A percentile compares a stretch with the other conserved stretches of the same genome.
Evolutionary conservation across 2,113 vertebrate species (phyloP).

Genomic region (Peromyscus californicus): DNA sequence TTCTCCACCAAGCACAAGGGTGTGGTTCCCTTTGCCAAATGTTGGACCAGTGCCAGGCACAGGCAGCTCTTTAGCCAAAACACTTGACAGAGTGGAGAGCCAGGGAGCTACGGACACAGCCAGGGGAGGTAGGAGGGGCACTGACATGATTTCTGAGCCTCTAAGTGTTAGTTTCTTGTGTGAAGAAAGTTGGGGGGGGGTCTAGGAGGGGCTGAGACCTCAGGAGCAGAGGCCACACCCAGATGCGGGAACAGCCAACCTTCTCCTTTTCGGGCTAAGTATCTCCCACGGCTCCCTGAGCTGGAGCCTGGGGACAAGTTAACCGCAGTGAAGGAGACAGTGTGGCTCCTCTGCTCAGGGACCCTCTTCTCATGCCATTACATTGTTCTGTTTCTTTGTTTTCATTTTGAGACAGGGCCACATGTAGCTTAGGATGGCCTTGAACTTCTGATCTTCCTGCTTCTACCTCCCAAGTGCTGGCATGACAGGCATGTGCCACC

Average conservation of each 20-base stretch:
- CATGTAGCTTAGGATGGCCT: not conserved
- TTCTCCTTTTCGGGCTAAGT: not conserved
- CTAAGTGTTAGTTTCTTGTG: too few relatives aligned
- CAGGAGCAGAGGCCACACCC: not conserved
- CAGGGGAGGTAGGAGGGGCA: not conserved
- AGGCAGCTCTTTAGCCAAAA: too few relatives aligned
- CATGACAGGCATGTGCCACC: too few relatives aligned
- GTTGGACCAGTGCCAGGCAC: not conserved
- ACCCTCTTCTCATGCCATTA: not conserved
- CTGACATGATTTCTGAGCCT: not conserved
- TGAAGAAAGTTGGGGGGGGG: not conserved
- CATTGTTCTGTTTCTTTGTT: not conserved
- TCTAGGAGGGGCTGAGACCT: not conserved
- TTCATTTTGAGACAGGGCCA: not conserved
- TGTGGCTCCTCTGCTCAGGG: not conserved
- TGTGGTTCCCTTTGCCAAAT: not conserved
- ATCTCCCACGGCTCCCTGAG: not conserved
- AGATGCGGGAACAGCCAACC: fast-evolving
- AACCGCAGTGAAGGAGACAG: not conserved
- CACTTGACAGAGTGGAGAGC: not conserved
- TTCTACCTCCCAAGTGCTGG: not conserved
- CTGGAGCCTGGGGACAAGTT: not conserved
- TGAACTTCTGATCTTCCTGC: not conserved
- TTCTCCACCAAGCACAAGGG: not conserved
- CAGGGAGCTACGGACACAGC: not conserved